phyloP scores from a whole-genome alignment of 2,797 vertebrate species.

The Picus viridis region DNA sequence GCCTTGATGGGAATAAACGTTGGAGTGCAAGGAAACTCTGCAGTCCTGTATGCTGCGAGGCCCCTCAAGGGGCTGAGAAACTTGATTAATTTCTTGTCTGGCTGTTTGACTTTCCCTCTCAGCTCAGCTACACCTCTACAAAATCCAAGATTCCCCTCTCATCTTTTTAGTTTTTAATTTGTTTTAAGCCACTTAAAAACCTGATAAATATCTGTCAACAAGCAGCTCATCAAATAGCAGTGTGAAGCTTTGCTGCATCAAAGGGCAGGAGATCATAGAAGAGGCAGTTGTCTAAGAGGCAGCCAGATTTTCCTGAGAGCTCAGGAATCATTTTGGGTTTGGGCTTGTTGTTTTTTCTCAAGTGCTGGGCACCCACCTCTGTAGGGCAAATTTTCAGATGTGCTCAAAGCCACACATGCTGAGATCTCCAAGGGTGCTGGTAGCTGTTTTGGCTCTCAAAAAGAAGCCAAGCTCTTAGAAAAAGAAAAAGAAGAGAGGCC shows the following conservation, averaged over 20 bases:
- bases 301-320: constrained; percentile 49
- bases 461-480: constrained; percentile 37
- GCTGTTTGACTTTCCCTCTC: not conserved
- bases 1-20: not conserved
- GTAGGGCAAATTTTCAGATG: constrained; percentile 47
- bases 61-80: not conserved
- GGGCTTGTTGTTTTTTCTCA: not conserved
- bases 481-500: not conserved
- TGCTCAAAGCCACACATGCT: constrained; percentile 5
- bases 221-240: constrained; percentile 27
- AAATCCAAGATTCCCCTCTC: not conserved
- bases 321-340: constrained; percentile 29
- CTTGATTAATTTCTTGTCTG: not conserved
- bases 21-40: accelerated
- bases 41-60: not conserved
- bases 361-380: not conserved
- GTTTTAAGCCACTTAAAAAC: not conserved
- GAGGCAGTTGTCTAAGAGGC: constrained; percentile 35
- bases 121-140: not conserved
- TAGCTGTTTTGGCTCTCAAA: constrained; percentile 19
- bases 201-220: constrained; percentile 41
- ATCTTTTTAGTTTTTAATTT: not conserved
- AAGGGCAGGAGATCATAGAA: constrained; percentile 48
- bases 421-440: not conserved
- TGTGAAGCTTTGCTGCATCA: constrained; percentile 32